Evolutionary conservation across 2,797 vertebrate species (phyloP).

Genomic region (Cryptoprocta ferox): DNA sequence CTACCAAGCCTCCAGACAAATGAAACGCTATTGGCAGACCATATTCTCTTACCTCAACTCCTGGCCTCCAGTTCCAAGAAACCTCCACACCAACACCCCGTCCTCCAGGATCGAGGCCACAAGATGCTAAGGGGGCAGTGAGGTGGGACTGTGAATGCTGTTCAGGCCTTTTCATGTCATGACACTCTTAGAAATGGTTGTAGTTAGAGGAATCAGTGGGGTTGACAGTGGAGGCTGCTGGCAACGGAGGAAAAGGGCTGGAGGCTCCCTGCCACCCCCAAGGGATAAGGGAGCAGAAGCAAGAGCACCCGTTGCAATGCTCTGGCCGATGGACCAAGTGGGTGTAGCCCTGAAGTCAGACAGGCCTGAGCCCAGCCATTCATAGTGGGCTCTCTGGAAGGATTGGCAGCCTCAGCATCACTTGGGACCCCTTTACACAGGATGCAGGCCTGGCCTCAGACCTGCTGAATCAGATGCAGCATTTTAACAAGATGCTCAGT

Average conservation of each 20-base stretch:
- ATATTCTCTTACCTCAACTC: neutral
- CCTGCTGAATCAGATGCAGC: neutral
- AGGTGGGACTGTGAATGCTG: accelerated
- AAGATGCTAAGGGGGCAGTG: neutral
- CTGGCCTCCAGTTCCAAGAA: neutral
- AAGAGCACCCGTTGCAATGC: neutral
- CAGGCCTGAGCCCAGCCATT: neutral
- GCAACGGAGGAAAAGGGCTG: neutral
- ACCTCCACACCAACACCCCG: neutral
- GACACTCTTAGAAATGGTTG: neutral
- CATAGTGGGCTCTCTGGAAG: neutral
- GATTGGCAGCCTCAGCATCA: accelerated
- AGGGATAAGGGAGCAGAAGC: too few relatives aligned
- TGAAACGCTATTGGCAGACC: accelerated
- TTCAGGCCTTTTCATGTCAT: neutral
- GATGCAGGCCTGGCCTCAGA: neutral
- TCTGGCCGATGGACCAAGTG: neutral
- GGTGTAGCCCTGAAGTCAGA: neutral
- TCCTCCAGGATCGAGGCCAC: neutral
- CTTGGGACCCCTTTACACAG: neutral
- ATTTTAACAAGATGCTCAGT: neutral
- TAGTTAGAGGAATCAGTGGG: neutral
- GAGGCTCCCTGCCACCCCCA: too few relatives aligned
- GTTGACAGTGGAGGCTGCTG: neutral
- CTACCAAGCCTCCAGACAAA: neutral